Conservation (phyloP, 2,797 vertebrate species). For the Lycodopsis pacificus region DNA sequence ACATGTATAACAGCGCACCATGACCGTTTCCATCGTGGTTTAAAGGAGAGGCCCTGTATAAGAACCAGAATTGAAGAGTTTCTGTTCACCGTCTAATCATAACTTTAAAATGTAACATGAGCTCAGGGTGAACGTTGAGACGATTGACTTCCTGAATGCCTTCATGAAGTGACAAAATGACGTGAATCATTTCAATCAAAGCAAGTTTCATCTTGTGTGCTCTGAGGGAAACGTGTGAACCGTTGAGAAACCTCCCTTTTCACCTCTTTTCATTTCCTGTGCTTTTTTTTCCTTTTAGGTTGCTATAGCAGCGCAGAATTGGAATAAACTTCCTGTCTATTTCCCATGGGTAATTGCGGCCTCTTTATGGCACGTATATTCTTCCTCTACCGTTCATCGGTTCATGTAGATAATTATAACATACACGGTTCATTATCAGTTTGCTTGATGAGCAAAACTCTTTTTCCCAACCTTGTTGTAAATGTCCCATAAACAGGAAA, state of each 20-base stretch:
- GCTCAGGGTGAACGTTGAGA: background rate
- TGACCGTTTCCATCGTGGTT: background rate
- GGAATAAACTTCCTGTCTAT: constrained; percentile 74
- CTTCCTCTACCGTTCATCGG: constrained; percentile 10
- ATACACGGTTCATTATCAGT: background rate
- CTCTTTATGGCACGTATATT: constrained; percentile 32
- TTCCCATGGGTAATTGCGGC: constrained; percentile 56
- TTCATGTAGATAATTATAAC: constrained; percentile 24
- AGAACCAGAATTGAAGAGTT: background rate
- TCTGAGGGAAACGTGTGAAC: constrained; percentile 54
- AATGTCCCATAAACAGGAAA: constrained; percentile 7
- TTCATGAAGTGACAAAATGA: constrained; percentile 22
- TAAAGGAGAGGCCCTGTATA: background rate
- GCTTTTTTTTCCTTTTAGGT: constrained; percentile 58
- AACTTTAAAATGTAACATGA: background rate
- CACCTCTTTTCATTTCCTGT: constrained; percentile 73
- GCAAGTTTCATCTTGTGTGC: constrained; percentile 44
- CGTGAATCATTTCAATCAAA: constrained; percentile 31
- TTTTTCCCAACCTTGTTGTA: constrained; percentile 17
- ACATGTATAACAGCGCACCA: too few relatives aligned
- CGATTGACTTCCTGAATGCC: background rate
- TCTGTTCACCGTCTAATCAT: background rate
- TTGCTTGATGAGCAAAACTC: constrained; percentile 18
- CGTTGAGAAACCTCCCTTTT: constrained; percentile 53
- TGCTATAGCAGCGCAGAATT: constrained; percentile 66